phyloP scores from a whole-genome alignment of 37 sponge, comb jelly and placozoan species.

The Tethya wilhelma region DNA sequence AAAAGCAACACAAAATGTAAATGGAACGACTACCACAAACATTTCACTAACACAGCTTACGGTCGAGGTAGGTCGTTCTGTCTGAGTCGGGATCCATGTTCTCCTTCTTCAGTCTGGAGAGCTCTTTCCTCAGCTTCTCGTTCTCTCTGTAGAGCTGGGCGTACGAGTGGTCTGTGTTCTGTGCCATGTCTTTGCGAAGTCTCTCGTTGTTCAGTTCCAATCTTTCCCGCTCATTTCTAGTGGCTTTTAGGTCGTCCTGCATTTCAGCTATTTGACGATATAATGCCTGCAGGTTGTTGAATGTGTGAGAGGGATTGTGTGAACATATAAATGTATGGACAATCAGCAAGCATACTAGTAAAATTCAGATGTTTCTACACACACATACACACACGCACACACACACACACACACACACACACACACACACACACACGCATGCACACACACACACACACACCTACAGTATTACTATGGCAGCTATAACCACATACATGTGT shows the following conservation, averaged over 20 bases:
- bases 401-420: background rate
- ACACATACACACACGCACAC: too few relatives aligned
- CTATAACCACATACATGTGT: background rate
- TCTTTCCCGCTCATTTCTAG: slow-evolving; percentile 12
- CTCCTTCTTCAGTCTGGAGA: slow-evolving; percentile 14
- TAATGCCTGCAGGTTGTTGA: background rate
- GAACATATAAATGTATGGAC: too few relatives aligned
- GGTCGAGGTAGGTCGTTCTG: slow-evolving; percentile 14
- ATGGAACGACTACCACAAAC: too few relatives aligned
- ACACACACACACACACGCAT: background rate
- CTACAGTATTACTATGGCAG: background rate
- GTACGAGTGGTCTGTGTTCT: slow-evolving; percentile 14
- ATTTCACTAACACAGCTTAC: slow-evolving; percentile 22
- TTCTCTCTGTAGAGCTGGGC: slow-evolving; percentile 31
- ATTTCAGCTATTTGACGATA: background rate
- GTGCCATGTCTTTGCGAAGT: slow-evolving; percentile 8
- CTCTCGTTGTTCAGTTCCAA: slow-evolving; percentile 28
- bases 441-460: slow-evolving; percentile 11
- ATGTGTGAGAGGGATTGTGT: background rate
- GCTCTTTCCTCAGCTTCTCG: slow-evolving; percentile 20
- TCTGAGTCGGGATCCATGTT: slow-evolving; percentile 5
- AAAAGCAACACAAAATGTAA: too few relatives aligned
- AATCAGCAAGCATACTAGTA: too few relatives aligned
- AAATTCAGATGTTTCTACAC: too few relatives aligned
- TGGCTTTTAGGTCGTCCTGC: slow-evolving; percentile 26